Percentiles rank a stretch among this genome's conserved stretches.
phyloP scores from a whole-genome alignment of 2,113 vertebrate genomes.

The Bubalus kerabau region DNA sequence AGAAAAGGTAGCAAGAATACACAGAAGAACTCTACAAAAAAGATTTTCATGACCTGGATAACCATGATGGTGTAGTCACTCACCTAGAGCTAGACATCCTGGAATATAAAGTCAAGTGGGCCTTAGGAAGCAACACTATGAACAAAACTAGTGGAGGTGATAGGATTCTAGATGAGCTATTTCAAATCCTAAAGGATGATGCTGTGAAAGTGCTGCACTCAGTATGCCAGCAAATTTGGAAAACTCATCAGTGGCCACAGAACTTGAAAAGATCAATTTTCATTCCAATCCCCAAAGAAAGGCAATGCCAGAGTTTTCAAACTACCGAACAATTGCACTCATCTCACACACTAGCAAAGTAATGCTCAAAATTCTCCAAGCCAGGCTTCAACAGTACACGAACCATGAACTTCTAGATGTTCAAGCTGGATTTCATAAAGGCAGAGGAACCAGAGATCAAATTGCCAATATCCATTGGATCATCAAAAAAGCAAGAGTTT shows the following conservation, averaged over 20 bases:
- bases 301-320: neutral
- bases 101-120: neutral
- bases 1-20: neutral
- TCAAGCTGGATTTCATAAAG: neutral
- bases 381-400: too few species aligned
- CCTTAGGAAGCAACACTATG: neutral
- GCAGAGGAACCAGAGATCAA: neutral
- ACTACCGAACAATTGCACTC: neutral
- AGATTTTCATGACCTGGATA: neutral
- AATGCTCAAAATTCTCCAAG: too few species aligned
- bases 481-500: rapidly evolving
- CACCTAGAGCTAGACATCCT: neutral
- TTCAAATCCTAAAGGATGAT: neutral
- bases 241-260: neutral
- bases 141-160: neutral
- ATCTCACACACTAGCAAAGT: neutral
- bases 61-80: neutral
- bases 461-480: neutral
- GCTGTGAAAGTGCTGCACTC: neutral
- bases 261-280: neutral
- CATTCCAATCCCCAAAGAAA: neutral
- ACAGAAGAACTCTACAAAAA: neutral
- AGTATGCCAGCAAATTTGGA: neutral
- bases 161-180: neutral
- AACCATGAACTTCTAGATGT: neutral